Evolutionary conservation across 2,797 vertebrate species (phyloP).

Genomic region (Girardinus metallicus): DNA sequence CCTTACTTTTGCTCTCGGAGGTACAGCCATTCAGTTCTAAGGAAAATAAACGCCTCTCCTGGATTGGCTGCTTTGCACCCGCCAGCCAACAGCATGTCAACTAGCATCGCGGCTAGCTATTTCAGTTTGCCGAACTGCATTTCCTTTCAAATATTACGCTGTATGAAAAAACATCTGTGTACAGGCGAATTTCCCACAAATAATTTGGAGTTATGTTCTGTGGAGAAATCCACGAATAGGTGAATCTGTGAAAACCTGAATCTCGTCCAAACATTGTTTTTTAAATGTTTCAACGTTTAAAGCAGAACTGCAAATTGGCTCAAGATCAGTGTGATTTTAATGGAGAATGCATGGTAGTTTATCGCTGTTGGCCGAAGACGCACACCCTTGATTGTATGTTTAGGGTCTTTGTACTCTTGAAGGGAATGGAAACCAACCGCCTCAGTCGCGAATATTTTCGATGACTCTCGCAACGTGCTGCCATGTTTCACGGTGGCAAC

Average conservation of each 20-base stretch:
- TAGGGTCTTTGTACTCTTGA: not conserved
- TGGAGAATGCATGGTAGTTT: not conserved
- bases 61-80: no score
- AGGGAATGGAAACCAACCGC: not conserved
- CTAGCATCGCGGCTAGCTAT: no score
- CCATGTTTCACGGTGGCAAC: not conserved
- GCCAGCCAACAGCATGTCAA: no score
- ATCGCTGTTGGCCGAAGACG: not conserved
- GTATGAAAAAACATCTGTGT: not conserved
- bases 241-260: not conserved
- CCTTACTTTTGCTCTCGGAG: no score
- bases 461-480: not conserved
- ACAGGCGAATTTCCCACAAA: not conserved
- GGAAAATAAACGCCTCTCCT: no score
- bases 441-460: not conserved
- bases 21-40: no score
- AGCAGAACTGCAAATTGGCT: not conserved
- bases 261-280: not conserved
- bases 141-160: not conserved
- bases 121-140: not conserved
- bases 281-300: not conserved
- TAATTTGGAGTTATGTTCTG: not conserved
- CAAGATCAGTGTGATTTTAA: not conserved
- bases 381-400: not conserved
- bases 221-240: not conserved